A percentile compares a stretch with the other conserved stretches of the same genome.
phyloP scores from a whole-genome alignment of 2,888 invertebrate genomes.

The Acanthosepion esculentum region DNA sequence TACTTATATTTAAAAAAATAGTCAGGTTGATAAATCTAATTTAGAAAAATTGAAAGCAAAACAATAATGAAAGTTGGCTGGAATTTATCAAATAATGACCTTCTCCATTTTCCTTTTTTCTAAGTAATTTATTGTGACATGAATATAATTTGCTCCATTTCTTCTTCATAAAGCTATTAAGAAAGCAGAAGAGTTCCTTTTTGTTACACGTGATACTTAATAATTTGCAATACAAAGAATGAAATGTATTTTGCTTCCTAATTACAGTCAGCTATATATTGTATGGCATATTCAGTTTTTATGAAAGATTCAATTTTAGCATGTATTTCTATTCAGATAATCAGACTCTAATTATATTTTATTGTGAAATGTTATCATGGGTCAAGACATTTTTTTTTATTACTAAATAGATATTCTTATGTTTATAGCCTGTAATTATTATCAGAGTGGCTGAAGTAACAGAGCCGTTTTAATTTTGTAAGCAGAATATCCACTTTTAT shows the following conservation, averaged over 20 bases:
- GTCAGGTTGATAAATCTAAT: too few species aligned
- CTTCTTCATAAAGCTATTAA: background rate
- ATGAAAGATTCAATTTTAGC: background rate
- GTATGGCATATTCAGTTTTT: too few species aligned
- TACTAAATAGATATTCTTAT: background rate
- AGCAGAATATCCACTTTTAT: background rate
- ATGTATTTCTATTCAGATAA: background rate
- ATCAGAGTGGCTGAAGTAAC: background rate
- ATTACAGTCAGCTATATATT: background rate
- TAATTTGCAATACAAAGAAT: background rate
- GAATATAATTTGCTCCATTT: background rate
- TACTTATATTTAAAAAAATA: too few species aligned
- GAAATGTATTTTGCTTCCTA: background rate
- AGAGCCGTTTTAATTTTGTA: background rate
- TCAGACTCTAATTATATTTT: background rate
- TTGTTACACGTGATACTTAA: background rate
- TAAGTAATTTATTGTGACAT: too few species aligned
- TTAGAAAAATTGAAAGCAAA: too few species aligned
- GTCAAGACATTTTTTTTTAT: background rate
- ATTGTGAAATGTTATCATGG: background rate
- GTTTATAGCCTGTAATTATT: background rate
- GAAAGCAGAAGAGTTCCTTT: background rate
- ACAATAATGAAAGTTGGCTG: too few species aligned
- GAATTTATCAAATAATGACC: too few species aligned
- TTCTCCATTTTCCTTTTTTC: too few species aligned